Base-by-base conservation (phyloP, 1,140 invertebrate species). In the Reticulitermes speratus region DNA sequence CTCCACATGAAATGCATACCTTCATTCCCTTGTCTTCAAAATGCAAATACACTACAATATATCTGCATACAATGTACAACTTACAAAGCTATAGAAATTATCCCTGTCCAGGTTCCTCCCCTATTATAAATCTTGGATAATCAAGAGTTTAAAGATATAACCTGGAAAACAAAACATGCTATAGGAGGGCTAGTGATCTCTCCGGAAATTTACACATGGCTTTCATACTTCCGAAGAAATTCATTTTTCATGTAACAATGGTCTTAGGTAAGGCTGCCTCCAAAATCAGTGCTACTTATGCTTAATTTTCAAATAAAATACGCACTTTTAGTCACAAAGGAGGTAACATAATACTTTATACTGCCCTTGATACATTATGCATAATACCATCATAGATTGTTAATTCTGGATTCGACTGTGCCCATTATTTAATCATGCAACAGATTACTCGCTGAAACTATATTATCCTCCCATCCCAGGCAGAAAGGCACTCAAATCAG, bases 151-250 rank as follows among this genome's bases (percentile, higher is more conserved):
- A 12, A 6, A 75, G 25, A 75, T n/a, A 65, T 25, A 30, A 75
- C 12, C 65, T 75, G 25, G 16, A 75, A 75, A 75, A 30, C n/a
- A 75, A 23, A 25, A 75, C 65, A 55, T 75, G 8, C n/a, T 25
- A 30, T 30, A 30, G 25, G 59, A 65, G 59, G 65, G 65, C 65
- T 75, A 75, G 65, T 75, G 65, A 30, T 30, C 25, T 30, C 25
- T 75, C n/a, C 65, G 7, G n/a, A 75, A 75, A 75, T 30, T 75
- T 75, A 75, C 65, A 75, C 65, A 75, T 75, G 65, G 65, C n/a
- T 55, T n/a, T 75, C 25, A n/a, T 30, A 75, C 8, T 75, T 75
- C 65, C n/a, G 7, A 75, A 75, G 3, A 75, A 75, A 75, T 75
- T 75, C 65, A 75, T 75, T 25, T 75, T 30, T 25, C 65, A 2